phyloP scores from a whole-genome alignment of 2,113 vertebrate species.

The Acinonyx jubatus region DNA sequence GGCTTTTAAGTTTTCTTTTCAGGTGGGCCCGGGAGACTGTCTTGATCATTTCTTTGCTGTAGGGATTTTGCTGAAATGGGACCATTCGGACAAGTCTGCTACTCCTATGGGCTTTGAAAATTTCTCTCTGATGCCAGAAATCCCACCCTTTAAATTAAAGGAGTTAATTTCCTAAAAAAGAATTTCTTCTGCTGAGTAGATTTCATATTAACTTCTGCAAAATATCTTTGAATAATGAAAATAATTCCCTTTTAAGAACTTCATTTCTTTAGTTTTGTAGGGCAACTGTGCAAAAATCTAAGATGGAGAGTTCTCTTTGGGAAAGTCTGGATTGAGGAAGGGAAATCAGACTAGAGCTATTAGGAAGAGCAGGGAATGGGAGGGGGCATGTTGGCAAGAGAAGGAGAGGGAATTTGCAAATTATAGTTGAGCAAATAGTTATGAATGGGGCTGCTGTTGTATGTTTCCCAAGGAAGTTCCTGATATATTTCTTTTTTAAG shows the following conservation, averaged over 20 bases:
- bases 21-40: background rate
- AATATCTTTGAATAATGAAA: slow-evolving; percentile 43
- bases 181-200: background rate
- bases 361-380: slow-evolving; percentile 37
- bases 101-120: background rate
- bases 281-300: slow-evolving; percentile 31
- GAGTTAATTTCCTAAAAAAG: background rate
- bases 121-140: background rate
- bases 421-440: slow-evolving; percentile 44
- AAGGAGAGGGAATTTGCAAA: slow-evolving; percentile 37
- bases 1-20: slow-evolving; percentile 2
- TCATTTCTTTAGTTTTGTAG: background rate
- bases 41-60: background rate
- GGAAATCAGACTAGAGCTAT: slow-evolving; percentile 24
- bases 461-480: slow-evolving; percentile 63
- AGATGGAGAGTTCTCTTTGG: slow-evolving; percentile 6
- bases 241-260: slow-evolving; percentile 47
- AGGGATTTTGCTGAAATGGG: background rate
- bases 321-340: background rate
- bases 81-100: background rate
- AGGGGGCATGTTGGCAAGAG: slow-evolving; percentile 59
- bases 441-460: slow-evolving; percentile 71
- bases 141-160: slow-evolving; percentile 13
- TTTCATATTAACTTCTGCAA: slow-evolving; percentile 12
- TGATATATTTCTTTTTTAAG: slow-evolving; percentile 65